A percentile compares a stretch with the other conserved stretches of the same genome.
These are phyloP conservation scores for Acanthosepion pharaonis DNA, from an alignment of 2,888 invertebrate species.

Conservation along the genomic window DNA sequence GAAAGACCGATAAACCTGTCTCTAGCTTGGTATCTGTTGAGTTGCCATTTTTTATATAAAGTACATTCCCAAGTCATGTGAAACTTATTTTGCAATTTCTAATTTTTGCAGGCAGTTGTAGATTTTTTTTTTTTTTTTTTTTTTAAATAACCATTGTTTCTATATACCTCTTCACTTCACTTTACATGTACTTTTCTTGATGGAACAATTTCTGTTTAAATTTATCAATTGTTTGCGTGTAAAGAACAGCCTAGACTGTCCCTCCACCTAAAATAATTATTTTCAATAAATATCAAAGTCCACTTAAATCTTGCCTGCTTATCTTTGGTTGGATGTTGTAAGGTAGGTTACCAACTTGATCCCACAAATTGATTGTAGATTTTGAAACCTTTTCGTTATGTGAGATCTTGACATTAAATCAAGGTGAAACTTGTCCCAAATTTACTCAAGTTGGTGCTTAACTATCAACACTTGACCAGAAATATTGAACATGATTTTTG, in stretches of 20 bases:
- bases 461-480: not conserved
- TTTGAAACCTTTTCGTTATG: not conserved
- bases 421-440: not conserved
- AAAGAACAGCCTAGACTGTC: conserved; percentile 33
- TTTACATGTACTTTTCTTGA: not conserved
- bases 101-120: not conserved
- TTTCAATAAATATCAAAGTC: not conserved
- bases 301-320: conserved; percentile 11
- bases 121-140: not conserved
- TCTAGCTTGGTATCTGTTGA: not conserved
- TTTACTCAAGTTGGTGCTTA: not conserved
- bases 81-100: not conserved
- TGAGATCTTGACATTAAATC: not conserved
- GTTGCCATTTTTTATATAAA: not conserved
- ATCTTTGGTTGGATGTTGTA: not conserved
- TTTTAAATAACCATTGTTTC: not conserved
- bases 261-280: conserved; percentile 24
- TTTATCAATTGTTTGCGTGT: conserved; percentile 5
- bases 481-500: not conserved
- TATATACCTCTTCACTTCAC: not conserved
- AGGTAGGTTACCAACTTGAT: not conserved
- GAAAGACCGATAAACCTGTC: not conserved
- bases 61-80: not conserved
- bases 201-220: not conserved
- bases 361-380: not conserved